These are phyloP conservation scores for Vanessa atalanta DNA, from an alignment of 1,140 invertebrate genomes.

Conservation along the genomic window DNA sequence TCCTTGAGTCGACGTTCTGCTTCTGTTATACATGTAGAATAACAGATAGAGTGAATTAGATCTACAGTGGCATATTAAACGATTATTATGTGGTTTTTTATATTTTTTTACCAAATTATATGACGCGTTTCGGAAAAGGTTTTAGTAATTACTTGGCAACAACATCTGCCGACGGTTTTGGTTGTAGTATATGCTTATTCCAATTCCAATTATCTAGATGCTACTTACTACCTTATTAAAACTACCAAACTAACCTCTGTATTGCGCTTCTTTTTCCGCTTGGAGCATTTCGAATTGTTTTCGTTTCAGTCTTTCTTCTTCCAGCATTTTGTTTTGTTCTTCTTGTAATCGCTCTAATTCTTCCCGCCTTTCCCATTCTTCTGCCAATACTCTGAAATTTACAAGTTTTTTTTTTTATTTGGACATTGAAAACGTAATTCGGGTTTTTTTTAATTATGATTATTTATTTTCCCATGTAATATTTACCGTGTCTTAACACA, in stretches of 20 bases:
- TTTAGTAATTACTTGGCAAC: no score
- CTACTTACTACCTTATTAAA: neutral
- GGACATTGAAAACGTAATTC: no score
- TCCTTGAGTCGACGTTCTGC: constrained; percentile 84
- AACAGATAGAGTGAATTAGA: no score
- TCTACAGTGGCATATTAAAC: no score
- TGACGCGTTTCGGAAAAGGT: no score
- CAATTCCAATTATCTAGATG: neutral
- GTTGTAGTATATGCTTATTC: no score
- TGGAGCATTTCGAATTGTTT: constrained; percentile 87
- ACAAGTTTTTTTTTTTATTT: neutral
- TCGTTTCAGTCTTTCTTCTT: constrained; percentile 87
- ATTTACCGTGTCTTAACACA: no score
- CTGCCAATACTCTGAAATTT: constrained; percentile 84
- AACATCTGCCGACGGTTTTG: no score
- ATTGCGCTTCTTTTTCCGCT: constrained; percentile 86
- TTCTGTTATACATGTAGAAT: constrained; percentile 74
- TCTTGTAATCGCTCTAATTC: constrained; percentile 88
- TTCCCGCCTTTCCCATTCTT: constrained; percentile 91
- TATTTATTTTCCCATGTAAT: no score
- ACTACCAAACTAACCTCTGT: constrained; percentile 67
- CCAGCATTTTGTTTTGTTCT: constrained; percentile 86
- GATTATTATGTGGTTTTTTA: no score
- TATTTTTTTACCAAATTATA: no score
- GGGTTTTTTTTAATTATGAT: no score